These are phyloP conservation scores for Caranx ignobilis DNA, from an alignment of 2,113 vertebrate species.

Conservation along the genomic window DNA sequence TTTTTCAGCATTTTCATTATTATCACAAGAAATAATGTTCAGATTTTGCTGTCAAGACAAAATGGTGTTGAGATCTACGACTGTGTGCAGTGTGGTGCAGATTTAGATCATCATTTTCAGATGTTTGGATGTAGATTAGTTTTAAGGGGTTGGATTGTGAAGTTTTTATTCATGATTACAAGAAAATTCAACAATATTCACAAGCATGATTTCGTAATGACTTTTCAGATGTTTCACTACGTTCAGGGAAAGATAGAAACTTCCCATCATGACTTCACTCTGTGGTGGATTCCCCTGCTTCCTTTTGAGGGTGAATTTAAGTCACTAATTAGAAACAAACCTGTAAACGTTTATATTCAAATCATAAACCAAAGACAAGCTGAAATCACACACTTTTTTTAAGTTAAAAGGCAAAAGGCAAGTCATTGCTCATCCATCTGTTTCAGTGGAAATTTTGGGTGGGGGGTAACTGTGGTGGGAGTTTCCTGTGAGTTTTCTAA, in stretches of 20 bases:
- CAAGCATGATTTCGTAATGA: background rate
- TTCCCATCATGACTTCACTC: background rate
- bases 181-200: too few species aligned
- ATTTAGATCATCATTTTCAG: too few species aligned
- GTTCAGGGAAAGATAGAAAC: background rate
- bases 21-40: too few species aligned
- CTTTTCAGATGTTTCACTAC: background rate
- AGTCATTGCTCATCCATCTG: background rate
- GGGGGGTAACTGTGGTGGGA: too few species aligned
- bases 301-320: background rate
- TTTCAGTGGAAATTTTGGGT: too few species aligned
- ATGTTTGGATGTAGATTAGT: background rate
- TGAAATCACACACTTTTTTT: background rate
- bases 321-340: background rate
- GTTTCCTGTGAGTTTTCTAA: too few species aligned
- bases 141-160: background rate
- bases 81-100: too few species aligned
- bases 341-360: background rate
- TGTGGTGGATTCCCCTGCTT: background rate
- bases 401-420: background rate
- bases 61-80: too few species aligned
- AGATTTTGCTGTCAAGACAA: too few species aligned
- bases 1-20: too few species aligned
- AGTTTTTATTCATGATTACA: background rate
- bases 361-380: background rate